Evolutionary conservation across 2,113 vertebrate genomes (phyloP).

Genomic region (Phasianus colchicus): DNA sequence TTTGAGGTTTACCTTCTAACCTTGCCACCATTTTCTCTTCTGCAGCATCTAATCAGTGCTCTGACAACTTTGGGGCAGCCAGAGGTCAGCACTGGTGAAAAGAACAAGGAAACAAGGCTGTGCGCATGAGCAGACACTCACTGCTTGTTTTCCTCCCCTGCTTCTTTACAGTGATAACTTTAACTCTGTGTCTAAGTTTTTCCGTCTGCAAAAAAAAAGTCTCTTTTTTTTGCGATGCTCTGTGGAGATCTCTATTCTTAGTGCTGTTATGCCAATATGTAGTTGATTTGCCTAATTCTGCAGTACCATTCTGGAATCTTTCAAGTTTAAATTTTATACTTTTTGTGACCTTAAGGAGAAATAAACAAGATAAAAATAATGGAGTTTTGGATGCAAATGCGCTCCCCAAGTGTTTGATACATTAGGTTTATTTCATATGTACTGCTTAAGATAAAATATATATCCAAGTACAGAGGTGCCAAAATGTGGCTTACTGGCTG

Average conservation of each 20-base stretch:
- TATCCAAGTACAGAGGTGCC: slow-evolving; percentile 14
- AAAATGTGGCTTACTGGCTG: not conserved
- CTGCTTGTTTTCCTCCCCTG: not conserved
- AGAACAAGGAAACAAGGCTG: not conserved
- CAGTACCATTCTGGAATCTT: slow-evolving; percentile 1
- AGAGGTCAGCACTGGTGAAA: slow-evolving; percentile 6
- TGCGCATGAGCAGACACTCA: slow-evolving; percentile 36
- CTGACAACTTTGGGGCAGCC: slow-evolving; percentile 9
- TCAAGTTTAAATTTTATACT: slow-evolving; percentile 19
- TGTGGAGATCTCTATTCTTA: slow-evolving; percentile 36
- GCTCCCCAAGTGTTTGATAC: slow-evolving; percentile 44
- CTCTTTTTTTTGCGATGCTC: slow-evolving; percentile 36
- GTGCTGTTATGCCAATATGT: slow-evolving; percentile 13
- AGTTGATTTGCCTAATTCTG: slow-evolving; percentile 49
- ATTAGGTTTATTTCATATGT: slow-evolving; percentile 7
- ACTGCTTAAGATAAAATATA: slow-evolving; percentile 22
- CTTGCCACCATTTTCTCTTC: not conserved
- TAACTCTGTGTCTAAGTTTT: slow-evolving; percentile 48
- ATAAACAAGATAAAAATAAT: slow-evolving; percentile 64
- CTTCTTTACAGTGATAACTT: slow-evolving; percentile 36
- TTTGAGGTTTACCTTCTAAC: slow-evolving; percentile 12
- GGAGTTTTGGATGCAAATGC: slow-evolving; percentile 37
- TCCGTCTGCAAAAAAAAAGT: slow-evolving; percentile 57
- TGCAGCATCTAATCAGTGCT: not conserved
- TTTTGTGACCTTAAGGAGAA: slow-evolving; percentile 50